These are phyloP conservation scores for Centropus unirufus DNA, from an alignment of 2,113 vertebrate species.

Conservation along the genomic window DNA sequence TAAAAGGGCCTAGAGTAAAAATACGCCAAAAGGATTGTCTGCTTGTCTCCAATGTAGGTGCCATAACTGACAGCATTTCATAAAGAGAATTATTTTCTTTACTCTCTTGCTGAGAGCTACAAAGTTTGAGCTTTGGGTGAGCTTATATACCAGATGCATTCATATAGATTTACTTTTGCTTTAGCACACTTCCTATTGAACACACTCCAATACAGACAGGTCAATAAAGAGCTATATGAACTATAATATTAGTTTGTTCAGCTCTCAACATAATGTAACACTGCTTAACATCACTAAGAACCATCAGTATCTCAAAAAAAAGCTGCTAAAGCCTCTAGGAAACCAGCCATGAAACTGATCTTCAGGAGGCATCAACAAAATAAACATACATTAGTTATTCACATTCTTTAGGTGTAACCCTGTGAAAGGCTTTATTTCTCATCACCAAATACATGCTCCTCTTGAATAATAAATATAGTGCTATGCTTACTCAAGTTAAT, in stretches of 20 bases:
- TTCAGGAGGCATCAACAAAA: conserved; percentile 19
- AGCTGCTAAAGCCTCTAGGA: neutral
- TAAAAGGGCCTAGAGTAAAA: neutral
- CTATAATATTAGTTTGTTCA: neutral
- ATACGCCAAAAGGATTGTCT: neutral
- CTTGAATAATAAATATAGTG: conserved; percentile 31
- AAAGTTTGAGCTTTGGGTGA: neutral
- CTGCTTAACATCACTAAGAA: neutral
- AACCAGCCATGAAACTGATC: neutral
- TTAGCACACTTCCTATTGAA: neutral
- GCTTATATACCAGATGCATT: neutral
- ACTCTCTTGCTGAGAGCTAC: neutral
- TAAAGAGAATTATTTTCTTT: neutral
- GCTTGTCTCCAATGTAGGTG: neutral
- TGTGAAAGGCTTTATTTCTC: neutral
- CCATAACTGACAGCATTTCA: neutral
- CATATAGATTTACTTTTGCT: neutral
- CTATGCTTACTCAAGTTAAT: neutral
- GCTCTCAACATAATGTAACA: neutral
- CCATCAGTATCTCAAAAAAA: neutral
- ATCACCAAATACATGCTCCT: conserved; percentile 2
- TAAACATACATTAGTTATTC: neutral
- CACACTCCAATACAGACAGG: neutral
- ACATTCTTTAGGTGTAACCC: neutral
- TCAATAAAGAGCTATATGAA: neutral